These are phyloP conservation scores for Neuroterus valhalla DNA, from an alignment of 1,140 invertebrate species.

Conservation along the genomic window DNA sequence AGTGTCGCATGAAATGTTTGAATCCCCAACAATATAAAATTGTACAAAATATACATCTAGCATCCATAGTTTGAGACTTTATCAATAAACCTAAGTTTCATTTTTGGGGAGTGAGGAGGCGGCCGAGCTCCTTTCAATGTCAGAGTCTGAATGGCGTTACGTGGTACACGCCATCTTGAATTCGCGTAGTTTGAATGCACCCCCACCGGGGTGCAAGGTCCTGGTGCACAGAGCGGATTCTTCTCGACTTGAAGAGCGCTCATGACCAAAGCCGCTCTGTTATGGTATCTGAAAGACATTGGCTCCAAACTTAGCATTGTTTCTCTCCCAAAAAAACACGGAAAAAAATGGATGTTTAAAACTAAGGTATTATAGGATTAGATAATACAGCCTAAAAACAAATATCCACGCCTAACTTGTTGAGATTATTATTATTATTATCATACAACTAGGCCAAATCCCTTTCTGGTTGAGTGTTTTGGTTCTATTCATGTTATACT, in stretches of 20 bases:
- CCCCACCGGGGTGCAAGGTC: constrained; percentile 78
- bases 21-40: constrained; percentile 40
- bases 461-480: no score
- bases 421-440: no score
- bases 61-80: constrained; percentile 70
- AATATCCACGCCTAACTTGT: no score
- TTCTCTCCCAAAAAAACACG: constrained; percentile 27
- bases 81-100: constrained; percentile 88
- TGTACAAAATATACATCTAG: constrained; percentile 66
- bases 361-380: no score
- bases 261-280: constrained; percentile 93
- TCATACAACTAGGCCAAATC: no score
- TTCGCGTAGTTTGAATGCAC: constrained; percentile 70
- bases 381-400: no score
- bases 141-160: constrained; percentile 75
- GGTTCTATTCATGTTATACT: no score
- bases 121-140: constrained; percentile 72
- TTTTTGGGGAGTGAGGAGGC: constrained; percentile 90
- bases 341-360: no score
- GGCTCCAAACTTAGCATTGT: constrained; percentile 68
- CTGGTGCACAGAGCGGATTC: constrained; percentile 90
- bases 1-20: no score
- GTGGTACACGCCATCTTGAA: constrained; percentile 75
- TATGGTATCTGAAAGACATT: constrained; percentile 85
- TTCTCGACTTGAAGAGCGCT: constrained; percentile 95